Conservation (phyloP, 1,140 invertebrate species). For the Pachypsylla venusta region DNA sequence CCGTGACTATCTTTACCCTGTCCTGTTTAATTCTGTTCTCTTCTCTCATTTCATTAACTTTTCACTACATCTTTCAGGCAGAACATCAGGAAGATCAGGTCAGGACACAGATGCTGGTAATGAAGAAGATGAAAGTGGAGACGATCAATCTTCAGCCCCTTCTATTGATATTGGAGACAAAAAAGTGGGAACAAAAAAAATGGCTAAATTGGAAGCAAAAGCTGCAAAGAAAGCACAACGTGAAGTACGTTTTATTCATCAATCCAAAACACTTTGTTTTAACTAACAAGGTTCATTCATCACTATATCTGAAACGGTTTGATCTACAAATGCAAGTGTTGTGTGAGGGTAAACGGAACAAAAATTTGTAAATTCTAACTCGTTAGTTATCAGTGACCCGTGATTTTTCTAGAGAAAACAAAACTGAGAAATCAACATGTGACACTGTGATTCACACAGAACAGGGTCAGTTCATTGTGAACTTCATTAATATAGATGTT, state of each 20-base stretch:
- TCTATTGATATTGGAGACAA: conserved; percentile 34
- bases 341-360: not conserved
- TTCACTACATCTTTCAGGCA: not conserved
- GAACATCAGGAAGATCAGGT: not conserved
- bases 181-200: conserved; percentile 86
- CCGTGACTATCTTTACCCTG: too few relatives aligned
- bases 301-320: not conserved
- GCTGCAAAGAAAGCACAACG: conserved; percentile 71
- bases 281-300: not conserved
- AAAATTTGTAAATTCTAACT: not conserved
- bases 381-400: not conserved
- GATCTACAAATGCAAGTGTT: not conserved
- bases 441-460: too few relatives aligned
- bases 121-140: conserved; percentile 20
- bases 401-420: not conserved
- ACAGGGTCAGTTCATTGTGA: too few relatives aligned
- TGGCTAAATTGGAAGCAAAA: conserved; percentile 81
- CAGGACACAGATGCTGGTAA: conserved; percentile 9
- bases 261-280: not conserved
- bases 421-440: too few relatives aligned
- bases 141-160: conserved; percentile 1
- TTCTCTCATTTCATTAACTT: too few relatives aligned
- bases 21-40: too few relatives aligned
- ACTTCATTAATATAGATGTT: too few relatives aligned
- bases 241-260: conserved; percentile 52